Evolutionary conservation across 2,888 invertebrate species (phyloP).

Genomic region (Drosophila cognata): DNA sequence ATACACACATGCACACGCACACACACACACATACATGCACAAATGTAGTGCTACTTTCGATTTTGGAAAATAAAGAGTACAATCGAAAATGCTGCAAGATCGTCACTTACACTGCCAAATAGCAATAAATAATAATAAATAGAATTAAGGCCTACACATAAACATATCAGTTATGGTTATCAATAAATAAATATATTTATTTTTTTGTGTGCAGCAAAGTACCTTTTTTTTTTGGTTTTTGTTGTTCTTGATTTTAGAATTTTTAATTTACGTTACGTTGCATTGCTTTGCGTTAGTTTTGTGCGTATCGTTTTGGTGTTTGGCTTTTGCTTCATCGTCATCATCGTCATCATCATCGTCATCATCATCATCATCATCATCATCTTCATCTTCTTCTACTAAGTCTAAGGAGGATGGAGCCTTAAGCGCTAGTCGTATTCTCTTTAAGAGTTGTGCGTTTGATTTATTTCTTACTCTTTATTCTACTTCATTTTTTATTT

Average conservation of each 20-base stretch:
- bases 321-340: slow-evolving; percentile 17
- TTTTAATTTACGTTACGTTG: slow-evolving; percentile 27
- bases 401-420: slow-evolving; percentile 30
- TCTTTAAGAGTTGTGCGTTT: slow-evolving; percentile 42
- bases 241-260: slow-evolving; percentile 7
- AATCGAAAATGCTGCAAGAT: slow-evolving; percentile 18
- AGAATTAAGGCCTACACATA: neutral
- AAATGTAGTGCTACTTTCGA: slow-evolving; percentile 16
- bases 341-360: neutral
- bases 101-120: neutral
- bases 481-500: slow-evolving; percentile 14
- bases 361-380: slow-evolving; percentile 13
- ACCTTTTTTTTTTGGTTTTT: slow-evolving; percentile 1
- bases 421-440: slow-evolving; percentile 28
- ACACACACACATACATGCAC: slow-evolving; percentile 3
- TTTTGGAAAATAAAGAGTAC: slow-evolving; percentile 36
- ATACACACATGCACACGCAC: slow-evolving; percentile 22
- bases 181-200: neutral
- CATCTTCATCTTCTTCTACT: slow-evolving; percentile 22
- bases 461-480: slow-evolving; percentile 16
- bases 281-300: slow-evolving; percentile 18
- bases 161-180: neutral
- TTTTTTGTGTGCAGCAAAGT: neutral
- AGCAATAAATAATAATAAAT: neutral
- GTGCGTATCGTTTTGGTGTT: slow-evolving; percentile 49